Conservation (phyloP, 2,113 vertebrate species). For the Epinephelus moara region DNA sequence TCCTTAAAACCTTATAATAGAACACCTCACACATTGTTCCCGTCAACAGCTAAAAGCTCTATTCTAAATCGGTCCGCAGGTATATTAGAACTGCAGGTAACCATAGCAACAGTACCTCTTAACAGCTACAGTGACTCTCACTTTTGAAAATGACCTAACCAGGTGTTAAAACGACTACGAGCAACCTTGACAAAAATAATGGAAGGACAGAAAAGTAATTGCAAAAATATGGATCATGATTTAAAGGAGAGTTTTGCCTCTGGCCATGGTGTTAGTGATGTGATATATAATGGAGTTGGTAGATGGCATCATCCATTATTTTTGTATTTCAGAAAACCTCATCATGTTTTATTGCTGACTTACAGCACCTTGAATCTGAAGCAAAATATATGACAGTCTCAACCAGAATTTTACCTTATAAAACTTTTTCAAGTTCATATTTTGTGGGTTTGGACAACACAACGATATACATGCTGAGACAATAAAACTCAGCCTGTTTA, state of each 20-base stretch:
- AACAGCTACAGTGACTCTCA: not conserved
- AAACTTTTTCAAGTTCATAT: not conserved
- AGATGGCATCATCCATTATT: not conserved
- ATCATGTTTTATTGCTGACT: not conserved
- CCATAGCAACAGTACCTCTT: constrained; percentile 32
- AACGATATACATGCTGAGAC: not conserved
- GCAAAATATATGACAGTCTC: not conserved
- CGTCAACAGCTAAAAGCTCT: constrained; percentile 1
- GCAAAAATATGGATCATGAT: not conserved
- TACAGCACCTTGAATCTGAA: not conserved
- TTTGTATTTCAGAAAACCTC: not conserved
- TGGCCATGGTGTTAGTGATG: not conserved
- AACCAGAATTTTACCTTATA: not conserved
- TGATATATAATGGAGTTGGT: not conserved
- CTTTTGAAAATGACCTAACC: not conserved
- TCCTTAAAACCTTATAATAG: not conserved
- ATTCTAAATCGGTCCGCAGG: constrained; percentile 1
- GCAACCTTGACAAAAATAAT: too few relatives aligned
- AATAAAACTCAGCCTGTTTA: not conserved
- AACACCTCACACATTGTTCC: not conserved
- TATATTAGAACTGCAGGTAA: constrained; percentile 26
- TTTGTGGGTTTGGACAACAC: not conserved
- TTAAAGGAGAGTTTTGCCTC: not conserved
- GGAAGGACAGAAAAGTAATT: not conserved
- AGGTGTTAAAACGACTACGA: not conserved